phyloP scores from a whole-genome alignment of 2,888 invertebrate species.

The Leucania comma region DNA sequence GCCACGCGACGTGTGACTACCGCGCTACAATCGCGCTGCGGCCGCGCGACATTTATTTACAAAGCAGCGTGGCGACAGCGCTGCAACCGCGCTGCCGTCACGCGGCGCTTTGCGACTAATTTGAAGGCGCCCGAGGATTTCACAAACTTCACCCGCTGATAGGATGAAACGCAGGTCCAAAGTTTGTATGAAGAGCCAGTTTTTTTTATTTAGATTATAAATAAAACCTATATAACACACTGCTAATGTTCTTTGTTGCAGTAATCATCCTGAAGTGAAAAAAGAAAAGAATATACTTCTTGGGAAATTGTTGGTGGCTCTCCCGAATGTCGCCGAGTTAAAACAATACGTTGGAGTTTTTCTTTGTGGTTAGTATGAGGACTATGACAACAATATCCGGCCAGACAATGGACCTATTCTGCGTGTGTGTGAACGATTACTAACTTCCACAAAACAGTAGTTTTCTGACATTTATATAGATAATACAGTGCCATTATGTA shows the following conservation, averaged over 20 bases:
- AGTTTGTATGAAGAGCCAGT: no score
- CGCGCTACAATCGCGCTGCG: no score
- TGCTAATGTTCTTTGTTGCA: constrained; percentile 61
- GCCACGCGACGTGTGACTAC: no score
- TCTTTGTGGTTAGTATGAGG: constrained; percentile 78
- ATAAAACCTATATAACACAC: constrained; percentile 4
- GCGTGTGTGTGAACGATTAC: constrained; percentile 8
- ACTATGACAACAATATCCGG: constrained; percentile 25
- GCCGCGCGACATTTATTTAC: no score
- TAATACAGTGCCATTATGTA: not conserved
- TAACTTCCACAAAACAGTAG: constrained; percentile 14
- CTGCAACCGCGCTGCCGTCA: no score
- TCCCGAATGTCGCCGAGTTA: constrained; percentile 74
- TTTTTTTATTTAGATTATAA: not conserved
- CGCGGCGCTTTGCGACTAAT: no score
- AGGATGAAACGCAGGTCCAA: no score
- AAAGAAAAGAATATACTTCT: constrained; percentile 61
- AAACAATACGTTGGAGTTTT: constrained; percentile 82
- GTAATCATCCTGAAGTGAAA: constrained; percentile 65
- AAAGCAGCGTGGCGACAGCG: no score
- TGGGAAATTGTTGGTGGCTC: constrained; percentile 63
- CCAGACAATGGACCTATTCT: constrained; percentile 39
- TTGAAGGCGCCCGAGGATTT: no score
- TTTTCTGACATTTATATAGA: constrained; percentile 12
- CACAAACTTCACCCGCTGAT: no score